Base-by-base conservation (phyloP, 2,113 vertebrate genomes). In the Anolis carolinensis region DNA sequence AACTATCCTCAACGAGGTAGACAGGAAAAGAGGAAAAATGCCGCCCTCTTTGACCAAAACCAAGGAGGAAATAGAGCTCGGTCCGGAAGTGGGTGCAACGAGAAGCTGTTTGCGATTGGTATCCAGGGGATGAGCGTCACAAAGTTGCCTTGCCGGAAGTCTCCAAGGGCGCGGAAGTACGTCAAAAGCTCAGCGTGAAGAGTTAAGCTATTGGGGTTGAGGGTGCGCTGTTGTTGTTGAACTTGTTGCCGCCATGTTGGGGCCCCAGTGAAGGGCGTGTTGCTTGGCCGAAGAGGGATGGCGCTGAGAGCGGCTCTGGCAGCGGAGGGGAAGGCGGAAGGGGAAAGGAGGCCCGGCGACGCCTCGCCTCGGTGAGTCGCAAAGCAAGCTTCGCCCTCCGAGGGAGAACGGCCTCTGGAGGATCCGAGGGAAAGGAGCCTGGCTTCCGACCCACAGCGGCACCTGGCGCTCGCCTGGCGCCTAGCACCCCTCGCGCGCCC, bases 351-450 rank as follows among this genome's bases (percentile, higher is more conserved):
- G 7, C 4, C 70, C 5, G 5, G 36, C 25, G 30, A 23, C 36
- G 14, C 25, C 39, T 1, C 67, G 72, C 80, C 68, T 20, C 67
- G 82, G 90, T 91, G 77, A 92, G 87, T 90, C 79, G 32, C 67
- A 77, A 34, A 30, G 20, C 4, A 48, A 39, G 34, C 7, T 4
- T 50, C 23, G 13, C 16, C 11, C 21, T 23, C 36, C 13, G 5
- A 14, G 8, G 21, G 55, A n/a, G n/a, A n/a, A n/a, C n/a, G n/a
- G n/a, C n/a, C n/a, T n/a, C n/a, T n/a, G n/a, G n/a, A 71, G 65
- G 20, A 25, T 34, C 10, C 76, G n/a, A 8, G 25, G 36, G 27
- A 4, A 32, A 75, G 52, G 13, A 44, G 39, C 39, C 39, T 44
- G 39, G 39, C 39, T 44, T 44, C 39, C 39, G 39, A 44, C 39